phyloP scores from a whole-genome alignment of 2,888 invertebrate species.

The Stenotaenia linearis region DNA sequence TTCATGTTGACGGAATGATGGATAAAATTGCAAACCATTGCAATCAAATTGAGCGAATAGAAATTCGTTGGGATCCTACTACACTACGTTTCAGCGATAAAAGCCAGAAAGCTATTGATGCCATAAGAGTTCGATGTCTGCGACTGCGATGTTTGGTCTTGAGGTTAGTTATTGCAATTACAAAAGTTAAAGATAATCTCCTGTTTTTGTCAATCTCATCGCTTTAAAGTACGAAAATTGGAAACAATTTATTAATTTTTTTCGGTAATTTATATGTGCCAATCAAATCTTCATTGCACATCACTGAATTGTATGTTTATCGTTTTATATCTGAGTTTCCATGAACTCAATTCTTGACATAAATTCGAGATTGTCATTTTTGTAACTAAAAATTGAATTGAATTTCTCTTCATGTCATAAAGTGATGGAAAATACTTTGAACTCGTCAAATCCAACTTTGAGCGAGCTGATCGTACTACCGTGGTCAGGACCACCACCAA shows the following conservation, averaged over 20 bases:
- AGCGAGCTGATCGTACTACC: constrained; percentile 91
- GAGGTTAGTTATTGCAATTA: constrained; percentile 56
- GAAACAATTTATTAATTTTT: too few species aligned
- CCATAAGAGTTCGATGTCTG: constrained; percentile 88
- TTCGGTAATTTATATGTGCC: too few species aligned
- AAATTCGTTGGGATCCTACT: constrained; percentile 97
- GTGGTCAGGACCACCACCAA: constrained; percentile 96
- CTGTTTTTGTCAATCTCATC: too few species aligned
- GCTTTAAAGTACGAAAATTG: too few species aligned
- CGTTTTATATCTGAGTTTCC: too few species aligned
- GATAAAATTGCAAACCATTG: constrained; percentile 94
- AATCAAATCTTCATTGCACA: too few species aligned
- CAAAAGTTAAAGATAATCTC: too few species aligned
- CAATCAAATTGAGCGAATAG: constrained; percentile 78
- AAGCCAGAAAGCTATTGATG: constrained; percentile 98
- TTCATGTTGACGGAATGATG: constrained; percentile 90
- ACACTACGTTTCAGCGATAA: constrained; percentile 98
- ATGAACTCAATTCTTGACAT: too few species aligned
- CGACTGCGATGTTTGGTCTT: constrained; percentile 87
- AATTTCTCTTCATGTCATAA: constrained; percentile 43
- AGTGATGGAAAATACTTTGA: constrained; percentile 99
- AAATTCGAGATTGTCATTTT: too few species aligned
- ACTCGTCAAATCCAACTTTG: constrained; percentile 98
- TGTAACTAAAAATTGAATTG: not conserved
- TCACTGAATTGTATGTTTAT: too few species aligned